Base-by-base conservation (phyloP, 2,113 vertebrate species). In the Gambusia affinis region DNA sequence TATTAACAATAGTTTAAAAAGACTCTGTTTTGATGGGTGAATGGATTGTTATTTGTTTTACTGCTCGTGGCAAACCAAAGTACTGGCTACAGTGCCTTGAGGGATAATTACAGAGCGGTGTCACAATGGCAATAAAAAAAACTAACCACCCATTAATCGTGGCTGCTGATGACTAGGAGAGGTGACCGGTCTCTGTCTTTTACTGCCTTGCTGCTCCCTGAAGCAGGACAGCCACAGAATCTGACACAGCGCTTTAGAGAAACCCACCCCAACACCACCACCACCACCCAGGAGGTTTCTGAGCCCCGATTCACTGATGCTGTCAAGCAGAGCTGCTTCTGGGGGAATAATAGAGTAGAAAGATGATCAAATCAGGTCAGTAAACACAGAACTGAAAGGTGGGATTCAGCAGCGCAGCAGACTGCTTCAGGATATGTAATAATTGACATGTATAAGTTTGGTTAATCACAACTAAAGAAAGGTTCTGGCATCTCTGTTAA, bases 141-240 rank as follows among this genome's bases (percentile, higher is more conserved):
- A 44, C n/a, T 30, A 28, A 44, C n/a, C 33, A 54, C 64, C 33
- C 35, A 68, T 33, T 19, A 68, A 61, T 63, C 76, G 51, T 69
- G 70, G 65, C 69, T 66, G 42, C 70, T 11, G 29, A 31, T 15
- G n/a, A 67, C 4, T 30, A 29, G 60, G 76, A 73, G 70, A 72
- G 67, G 35, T 70, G 76, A 82, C 76, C 79, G 47, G 64, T 64
- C 79, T 72, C 51, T 60, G 42, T 73, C 61, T 75, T 72, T 64
- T 33, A 35, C 75, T 29, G 15, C 54, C 47, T 39, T 70, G 67
- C 35, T 77, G 54, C n/a, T 57, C 31, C 66, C 62, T 22, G 7
- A 57, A 63, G 76, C 71, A n/a, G 61, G 37, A 60, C 64, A 4
- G 14, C 15, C 17, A 37, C 57, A 66, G 60, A 75, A 37, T 75